Evolutionary conservation across 2,888 invertebrate genomes (phyloP).

Genomic region (Eupelmus urozonus): DNA sequence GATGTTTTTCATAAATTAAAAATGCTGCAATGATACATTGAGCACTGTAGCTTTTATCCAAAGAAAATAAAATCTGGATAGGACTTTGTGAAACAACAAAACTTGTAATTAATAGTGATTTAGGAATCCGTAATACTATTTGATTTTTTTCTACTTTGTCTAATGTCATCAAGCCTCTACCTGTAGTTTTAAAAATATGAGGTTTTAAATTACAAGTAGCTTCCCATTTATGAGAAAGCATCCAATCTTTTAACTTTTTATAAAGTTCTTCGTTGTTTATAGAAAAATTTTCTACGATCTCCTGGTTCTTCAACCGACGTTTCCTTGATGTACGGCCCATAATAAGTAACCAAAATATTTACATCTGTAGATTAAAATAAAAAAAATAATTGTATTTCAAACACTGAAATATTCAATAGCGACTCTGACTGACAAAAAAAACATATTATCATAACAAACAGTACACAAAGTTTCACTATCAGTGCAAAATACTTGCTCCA

Average conservation of each 20-base stretch:
- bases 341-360: conserved; percentile 48
- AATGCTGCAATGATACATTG: conserved; percentile 88
- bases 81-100: conserved; percentile 72
- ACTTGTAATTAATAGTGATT: conserved; percentile 78
- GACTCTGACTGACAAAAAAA: conserved; percentile 14
- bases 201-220: conserved; percentile 65
- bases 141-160: conserved; percentile 75
- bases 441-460: not conserved
- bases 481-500: not conserved
- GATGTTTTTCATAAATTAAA: conserved; percentile 83
- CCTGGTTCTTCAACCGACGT: conserved; percentile 66
- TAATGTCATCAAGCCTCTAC: conserved; percentile 84
- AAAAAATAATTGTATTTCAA: conserved; percentile 28
- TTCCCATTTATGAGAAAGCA: conserved; percentile 65
- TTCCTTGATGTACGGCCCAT: conserved; percentile 73
- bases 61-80: conserved; percentile 65
- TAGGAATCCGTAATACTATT: conserved; percentile 79
- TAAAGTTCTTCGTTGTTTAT: conserved; percentile 61
- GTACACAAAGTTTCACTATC: not conserved
- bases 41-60: conserved; percentile 74
- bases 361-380: conserved; percentile 55
- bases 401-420: not conserved
- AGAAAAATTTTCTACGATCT: conserved; percentile 57
- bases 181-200: conserved; percentile 82
- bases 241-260: conserved; percentile 67